Evolutionary conservation across 2,797 vertebrate species (phyloP), one percentile per base, ranked within the genome.

Genomic region (Clarias pachynema): DNA sequence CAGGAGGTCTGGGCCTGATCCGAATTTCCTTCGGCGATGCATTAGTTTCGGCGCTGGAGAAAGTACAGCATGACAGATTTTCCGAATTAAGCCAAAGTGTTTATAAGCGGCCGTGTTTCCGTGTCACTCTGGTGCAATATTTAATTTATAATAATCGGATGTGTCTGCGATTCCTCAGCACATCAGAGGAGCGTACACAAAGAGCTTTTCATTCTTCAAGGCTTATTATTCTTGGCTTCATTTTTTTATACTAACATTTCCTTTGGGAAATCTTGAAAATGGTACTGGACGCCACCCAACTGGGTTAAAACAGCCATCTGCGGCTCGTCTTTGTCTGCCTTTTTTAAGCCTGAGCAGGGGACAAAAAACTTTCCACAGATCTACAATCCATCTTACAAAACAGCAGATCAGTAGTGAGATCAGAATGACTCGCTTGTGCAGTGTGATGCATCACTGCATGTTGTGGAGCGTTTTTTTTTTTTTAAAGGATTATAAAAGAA

Each of bases 231-330:
- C 82, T 81, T 57, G 53, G 34, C 57, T 70, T 83, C 44, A 85
- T 7, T 78, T 49, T 85, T 66, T 81, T 74, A 49, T 75, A 53
- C 57, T n/a, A 24, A 87, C 68, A 77, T 79, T 84, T 89, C 86
- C 60, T 72, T 53, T 69, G 63, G 24, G 53, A 84, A 85, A 87
- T 82, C 78, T 77, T 70, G 53, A n/a, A 81, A 72, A 70, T 34
- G 37, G 40, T 15, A 57, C 78, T 88, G 89, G 88, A 83, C 66
- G 22, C 84, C 49, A 14, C 82, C 83, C 87, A 88, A 75, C 82
- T 82, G 70, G 80, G 79, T 87, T 81, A 87, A 22, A 87, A 86
- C 81, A 84, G 79, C 74, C 88, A 83, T 86, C 82, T 89, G 85
- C 34, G 73, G 78, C 68, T 79, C 44, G 75, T 84, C 87, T 87